These are phyloP conservation scores for Andrena trimmerana DNA, from an alignment of 2,888 invertebrate species.

Conservation along the genomic window DNA sequence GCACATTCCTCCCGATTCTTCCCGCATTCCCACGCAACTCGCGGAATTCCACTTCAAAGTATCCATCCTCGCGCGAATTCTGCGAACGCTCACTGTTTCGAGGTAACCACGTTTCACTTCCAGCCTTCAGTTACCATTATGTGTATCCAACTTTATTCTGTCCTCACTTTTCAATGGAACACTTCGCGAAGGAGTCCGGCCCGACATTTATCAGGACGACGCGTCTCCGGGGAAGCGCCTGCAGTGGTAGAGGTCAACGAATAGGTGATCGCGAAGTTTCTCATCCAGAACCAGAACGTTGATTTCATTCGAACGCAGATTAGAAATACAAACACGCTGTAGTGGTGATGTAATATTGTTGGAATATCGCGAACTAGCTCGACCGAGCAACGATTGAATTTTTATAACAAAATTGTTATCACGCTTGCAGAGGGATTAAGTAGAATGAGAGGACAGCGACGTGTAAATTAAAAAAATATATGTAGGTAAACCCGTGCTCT, in stretches of 20 bases:
- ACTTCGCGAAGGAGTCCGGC: neutral
- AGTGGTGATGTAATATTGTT: no score
- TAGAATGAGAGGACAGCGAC: no score
- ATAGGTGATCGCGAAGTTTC: neutral
- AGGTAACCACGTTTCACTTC: neutral
- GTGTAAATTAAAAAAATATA: no score
- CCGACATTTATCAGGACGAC: neutral
- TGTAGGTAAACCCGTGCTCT: no score
- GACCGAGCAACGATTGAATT: no score
- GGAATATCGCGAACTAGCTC: no score
- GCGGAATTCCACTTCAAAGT: neutral
- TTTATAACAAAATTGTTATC: no score
- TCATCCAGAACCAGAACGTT: neutral
- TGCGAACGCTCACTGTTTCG: slow-evolving; percentile 1
- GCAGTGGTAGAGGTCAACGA: slow-evolving; percentile 18
- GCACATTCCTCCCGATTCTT: slow-evolving; percentile 29
- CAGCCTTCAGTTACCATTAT: neutral
- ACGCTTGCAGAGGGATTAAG: no score
- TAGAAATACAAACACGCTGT: no score
- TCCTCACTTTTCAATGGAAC: neutral
- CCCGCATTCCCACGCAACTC: slow-evolving; percentile 11
- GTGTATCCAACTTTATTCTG: neutral
- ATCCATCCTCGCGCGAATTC: slow-evolving; percentile 16
- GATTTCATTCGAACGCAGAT: neutral
- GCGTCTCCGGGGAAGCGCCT: neutral